These are phyloP conservation scores for Cololabis saira DNA, from an alignment of 2,113 vertebrate species.

Conservation along the genomic window DNA sequence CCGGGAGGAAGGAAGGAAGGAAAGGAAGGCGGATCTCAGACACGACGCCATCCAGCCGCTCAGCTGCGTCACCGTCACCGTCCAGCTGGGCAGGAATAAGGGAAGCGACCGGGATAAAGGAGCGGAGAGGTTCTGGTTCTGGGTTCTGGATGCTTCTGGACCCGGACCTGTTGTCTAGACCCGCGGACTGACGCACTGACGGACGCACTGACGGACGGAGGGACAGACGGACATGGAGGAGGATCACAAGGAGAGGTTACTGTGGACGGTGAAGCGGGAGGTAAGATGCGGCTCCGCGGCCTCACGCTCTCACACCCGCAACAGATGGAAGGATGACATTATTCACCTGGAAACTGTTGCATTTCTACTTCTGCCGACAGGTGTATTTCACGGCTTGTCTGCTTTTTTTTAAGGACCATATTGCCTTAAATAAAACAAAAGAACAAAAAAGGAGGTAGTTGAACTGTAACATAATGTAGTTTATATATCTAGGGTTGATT, in stretches of 20 bases:
- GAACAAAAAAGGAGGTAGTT: neutral
- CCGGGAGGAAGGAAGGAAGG: neutral
- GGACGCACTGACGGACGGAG: conserved; percentile 31
- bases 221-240: conserved; percentile 82
- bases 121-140: neutral
- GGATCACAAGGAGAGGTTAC: conserved; percentile 89
- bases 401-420: too few relatives aligned
- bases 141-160: too few relatives aligned
- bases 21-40: conserved; percentile 60
- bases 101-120: conserved; percentile 43
- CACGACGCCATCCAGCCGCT: conserved; percentile 69
- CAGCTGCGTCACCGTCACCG: conserved; percentile 81
- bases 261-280: conserved; percentile 95
- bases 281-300: conserved; percentile 68
- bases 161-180: too few relatives aligned
- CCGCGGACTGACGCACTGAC: conserved; percentile 16
- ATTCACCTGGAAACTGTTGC: too few relatives aligned
- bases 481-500: neutral
- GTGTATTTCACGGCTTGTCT: too few relatives aligned
- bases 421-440: neutral
- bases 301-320: neutral
- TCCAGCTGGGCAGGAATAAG: conserved; percentile 63
- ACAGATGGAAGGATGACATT: too few relatives aligned
- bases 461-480: neutral
- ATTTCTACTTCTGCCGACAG: too few relatives aligned